These are phyloP conservation scores for Petroica traversi DNA, from an alignment of 2,113 vertebrate species.

Conservation along the genomic window DNA sequence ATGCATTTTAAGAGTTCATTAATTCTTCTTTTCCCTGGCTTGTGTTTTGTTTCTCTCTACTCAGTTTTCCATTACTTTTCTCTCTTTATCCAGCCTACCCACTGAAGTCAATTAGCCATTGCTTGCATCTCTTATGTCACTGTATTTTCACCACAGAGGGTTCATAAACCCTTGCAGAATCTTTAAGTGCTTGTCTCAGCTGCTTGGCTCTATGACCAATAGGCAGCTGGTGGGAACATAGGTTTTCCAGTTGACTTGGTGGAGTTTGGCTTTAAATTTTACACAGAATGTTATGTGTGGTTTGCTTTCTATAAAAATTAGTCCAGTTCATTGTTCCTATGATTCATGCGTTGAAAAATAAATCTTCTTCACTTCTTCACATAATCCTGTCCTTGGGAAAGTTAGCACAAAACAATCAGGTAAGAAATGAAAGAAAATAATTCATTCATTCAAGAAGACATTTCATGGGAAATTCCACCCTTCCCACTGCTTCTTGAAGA, in stretches of 20 bases:
- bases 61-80: not conserved
- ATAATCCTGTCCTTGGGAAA: not conserved
- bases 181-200: not conserved
- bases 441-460: not conserved
- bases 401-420: not conserved
- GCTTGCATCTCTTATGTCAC: not conserved
- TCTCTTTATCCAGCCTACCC: not conserved
- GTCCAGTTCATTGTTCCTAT: not conserved
- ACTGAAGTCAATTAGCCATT: not conserved
- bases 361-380: not conserved
- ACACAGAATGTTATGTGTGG: not conserved
- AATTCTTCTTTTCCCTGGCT: not conserved
- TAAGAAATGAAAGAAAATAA: not conserved
- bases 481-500: not conserved
- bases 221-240: not conserved
- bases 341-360: not conserved
- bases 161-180: not conserved
- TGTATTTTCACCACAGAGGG: not conserved
- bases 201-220: not conserved
- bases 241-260: not conserved
- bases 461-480: not conserved
- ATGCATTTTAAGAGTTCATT: not conserved
- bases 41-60: not conserved
- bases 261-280: not conserved
- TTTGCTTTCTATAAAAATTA: not conserved